Evolutionary conservation across 2,113 vertebrate species (phyloP), one percentile per base, ranked within the genome.

Genomic region (Paradisaea rubra): DNA sequence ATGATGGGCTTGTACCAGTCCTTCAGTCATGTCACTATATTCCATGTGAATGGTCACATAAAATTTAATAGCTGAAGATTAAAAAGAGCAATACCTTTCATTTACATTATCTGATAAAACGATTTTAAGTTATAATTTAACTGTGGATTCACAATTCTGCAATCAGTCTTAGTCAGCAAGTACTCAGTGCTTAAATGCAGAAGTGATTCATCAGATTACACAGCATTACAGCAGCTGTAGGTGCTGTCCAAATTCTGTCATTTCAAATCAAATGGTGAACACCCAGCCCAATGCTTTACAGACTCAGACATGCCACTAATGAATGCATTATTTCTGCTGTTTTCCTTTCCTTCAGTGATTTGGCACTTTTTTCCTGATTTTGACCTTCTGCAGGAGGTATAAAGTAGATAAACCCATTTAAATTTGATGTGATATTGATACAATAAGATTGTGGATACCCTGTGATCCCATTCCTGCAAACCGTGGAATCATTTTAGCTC

Each of bases 1-100:
- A 50, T 65, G 2, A 56, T 50, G 31, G 3, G 54, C 79, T 83
- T 92, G 28, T 50, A 69, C 33, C 41, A 54, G 25, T 78, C 73
- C 27, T 78, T 79, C 72, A 86, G 37, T 70, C 50, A 47, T 57
- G 64, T 60, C 6, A 0, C 35, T 86, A 28, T 20, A 64, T 77
- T 89, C 59, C 78, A 39, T 78, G 45, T 60, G 78, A 91, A 84
- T 71, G 11, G 37, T n/a, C 54, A 64, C 64, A 72, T 61, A 65
- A 89, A 89, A 89, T 94, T 72, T 81, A 81, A 84, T 65, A 91
- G 35, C 73, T 87, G 64, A 87, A 81, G 44, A 91, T 80, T 68
- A 72, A 86, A 84, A 91, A 59, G 14, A 86, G n/a, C 31, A 88
- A 63, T 78, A 31, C 54, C 50, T 60, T 83, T 61, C 25, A 37